phyloP scores from a whole-genome alignment of 2,888 invertebrate genomes.

The Drosophila siamana region DNA sequence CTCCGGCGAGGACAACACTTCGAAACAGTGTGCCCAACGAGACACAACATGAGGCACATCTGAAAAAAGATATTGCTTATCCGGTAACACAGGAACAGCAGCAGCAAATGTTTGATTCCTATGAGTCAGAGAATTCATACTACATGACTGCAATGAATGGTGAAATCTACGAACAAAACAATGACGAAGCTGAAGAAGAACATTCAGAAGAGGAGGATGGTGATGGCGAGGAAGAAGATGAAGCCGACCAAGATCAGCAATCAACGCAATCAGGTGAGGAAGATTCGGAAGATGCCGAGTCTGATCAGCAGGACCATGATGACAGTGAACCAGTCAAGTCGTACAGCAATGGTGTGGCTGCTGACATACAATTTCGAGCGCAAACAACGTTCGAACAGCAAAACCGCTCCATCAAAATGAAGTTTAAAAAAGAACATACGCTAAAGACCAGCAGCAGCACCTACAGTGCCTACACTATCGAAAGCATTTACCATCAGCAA shows the following conservation, averaged over 20 bases:
- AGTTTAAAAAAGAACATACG: constrained; percentile 83
- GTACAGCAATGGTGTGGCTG: constrained; percentile 48
- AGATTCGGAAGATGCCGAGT: constrained; percentile 43
- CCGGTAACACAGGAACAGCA: constrained; percentile 17
- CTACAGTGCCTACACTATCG: constrained; percentile 83
- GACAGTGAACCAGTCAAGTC: constrained; percentile 26
- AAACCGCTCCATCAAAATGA: constrained; percentile 85
- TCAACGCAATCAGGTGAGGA: constrained; percentile 39
- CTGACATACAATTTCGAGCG: constrained; percentile 80
- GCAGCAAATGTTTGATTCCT: constrained; percentile 56
- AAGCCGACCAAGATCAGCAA: constrained; percentile 30
- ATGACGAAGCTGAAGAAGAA: constrained; percentile 20
- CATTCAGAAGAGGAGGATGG: constrained; percentile 23
- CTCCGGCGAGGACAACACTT: constrained; percentile 18
- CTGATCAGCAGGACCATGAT: constrained; percentile 33
- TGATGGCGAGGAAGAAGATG: constrained; percentile 14
- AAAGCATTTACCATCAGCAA: constrained; percentile 72
- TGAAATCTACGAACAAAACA: constrained; percentile 44
- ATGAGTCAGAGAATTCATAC: constrained; percentile 57
- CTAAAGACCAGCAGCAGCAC: constrained; percentile 82
- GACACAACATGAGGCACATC: not conserved
- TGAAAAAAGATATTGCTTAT: constrained; percentile 13
- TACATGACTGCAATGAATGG: constrained; percentile 65
- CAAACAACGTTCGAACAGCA: constrained; percentile 81
- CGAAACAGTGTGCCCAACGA: not conserved